These are phyloP conservation scores for Agraylea sexmaculata DNA, from an alignment of 1,140 invertebrate species.

Conservation along the genomic window DNA sequence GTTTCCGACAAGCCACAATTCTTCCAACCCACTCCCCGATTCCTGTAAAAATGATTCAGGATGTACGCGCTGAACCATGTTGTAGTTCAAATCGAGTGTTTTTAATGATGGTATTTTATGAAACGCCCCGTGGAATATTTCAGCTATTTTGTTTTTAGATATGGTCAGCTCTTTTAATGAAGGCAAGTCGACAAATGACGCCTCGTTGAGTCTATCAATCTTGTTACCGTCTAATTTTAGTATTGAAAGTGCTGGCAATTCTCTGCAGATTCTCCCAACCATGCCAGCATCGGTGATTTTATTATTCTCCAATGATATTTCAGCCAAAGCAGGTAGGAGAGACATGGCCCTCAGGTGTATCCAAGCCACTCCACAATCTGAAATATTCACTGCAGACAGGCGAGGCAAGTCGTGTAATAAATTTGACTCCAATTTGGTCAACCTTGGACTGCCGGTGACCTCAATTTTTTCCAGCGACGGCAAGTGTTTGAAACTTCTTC, in stretches of 20 bases:
- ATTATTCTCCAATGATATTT: constrained; percentile 60
- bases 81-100: constrained; percentile 64
- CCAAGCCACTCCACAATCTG: constrained; percentile 61
- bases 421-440: constrained; percentile 57
- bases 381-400: constrained; percentile 62
- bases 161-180: constrained; percentile 56
- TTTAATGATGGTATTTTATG: constrained; percentile 60
- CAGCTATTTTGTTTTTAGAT: constrained; percentile 60
- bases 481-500: constrained; percentile 59
- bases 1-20: constrained; percentile 63
- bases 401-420: constrained; percentile 62
- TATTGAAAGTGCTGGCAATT: constrained; percentile 55
- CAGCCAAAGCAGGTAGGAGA: constrained; percentile 55
- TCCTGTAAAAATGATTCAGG: constrained; percentile 68
- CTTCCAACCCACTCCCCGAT: constrained; percentile 58
- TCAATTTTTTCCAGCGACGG: constrained; percentile 63
- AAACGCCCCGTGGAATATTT: constrained; percentile 66
- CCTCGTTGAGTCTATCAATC: constrained; percentile 58
- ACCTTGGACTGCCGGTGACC: constrained; percentile 52
- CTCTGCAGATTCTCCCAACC: constrained; percentile 62
- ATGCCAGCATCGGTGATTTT: constrained; percentile 61
- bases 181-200: constrained; percentile 67
- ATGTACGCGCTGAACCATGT: constrained; percentile 63
- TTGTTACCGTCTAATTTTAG: constrained; percentile 59
- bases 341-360: constrained; percentile 67